phyloP scores from a whole-genome alignment of 2,113 vertebrate genomes.

The Amblyopsis rosae region DNA sequence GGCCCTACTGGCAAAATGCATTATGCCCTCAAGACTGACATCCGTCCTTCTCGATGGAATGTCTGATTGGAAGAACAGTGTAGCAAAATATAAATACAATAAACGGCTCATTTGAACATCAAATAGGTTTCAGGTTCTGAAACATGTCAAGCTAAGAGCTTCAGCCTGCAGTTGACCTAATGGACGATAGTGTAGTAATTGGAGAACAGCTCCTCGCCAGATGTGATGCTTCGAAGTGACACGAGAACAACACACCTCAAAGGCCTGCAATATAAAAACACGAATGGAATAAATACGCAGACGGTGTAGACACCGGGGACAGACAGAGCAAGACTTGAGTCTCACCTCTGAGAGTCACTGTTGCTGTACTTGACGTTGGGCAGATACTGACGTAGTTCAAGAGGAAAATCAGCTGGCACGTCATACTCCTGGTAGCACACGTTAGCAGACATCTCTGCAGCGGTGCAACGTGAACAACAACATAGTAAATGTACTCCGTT shows the following conservation, averaged over 20 bases:
- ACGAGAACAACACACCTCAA: constrained; percentile 88
- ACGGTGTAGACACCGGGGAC: neutral
- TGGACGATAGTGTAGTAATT: constrained; percentile 93
- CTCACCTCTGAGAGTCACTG: constrained; percentile 72
- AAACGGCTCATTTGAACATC: no score
- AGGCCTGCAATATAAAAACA: constrained; percentile 65
- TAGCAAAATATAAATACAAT: no score
- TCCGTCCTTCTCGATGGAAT: no score
- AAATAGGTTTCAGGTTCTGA: no score
- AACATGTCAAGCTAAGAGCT: no score
- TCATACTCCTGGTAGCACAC: constrained; percentile 96
- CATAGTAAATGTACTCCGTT: neutral
- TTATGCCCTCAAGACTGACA: no score
- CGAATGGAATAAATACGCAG: neutral
- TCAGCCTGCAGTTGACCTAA: constrained; percentile 44
- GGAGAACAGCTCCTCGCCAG: constrained; percentile 92
- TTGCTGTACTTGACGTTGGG: constrained; percentile 87
- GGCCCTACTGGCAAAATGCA: no score
- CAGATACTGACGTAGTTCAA: constrained; percentile 87
- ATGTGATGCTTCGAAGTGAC: constrained; percentile 82
- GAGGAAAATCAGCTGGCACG: constrained; percentile 82
- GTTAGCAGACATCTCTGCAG: constrained; percentile 83
- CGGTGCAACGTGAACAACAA: neutral
- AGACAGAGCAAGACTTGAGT: neutral
- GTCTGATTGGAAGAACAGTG: no score